Conservation (phyloP, 2,113 vertebrate genomes). For the Amblyopsis rosae region DNA sequence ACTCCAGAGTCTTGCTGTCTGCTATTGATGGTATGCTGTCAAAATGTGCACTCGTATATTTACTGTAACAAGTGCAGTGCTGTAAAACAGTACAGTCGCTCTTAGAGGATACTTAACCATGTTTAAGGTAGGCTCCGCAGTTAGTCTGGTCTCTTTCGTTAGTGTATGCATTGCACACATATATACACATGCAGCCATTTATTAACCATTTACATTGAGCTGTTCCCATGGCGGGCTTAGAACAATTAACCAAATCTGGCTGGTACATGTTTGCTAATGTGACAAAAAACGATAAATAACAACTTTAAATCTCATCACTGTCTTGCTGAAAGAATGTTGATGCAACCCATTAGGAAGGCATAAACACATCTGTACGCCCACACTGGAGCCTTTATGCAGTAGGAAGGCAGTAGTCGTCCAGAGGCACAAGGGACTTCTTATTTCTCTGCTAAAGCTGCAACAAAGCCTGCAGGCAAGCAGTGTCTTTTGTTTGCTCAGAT, state of each 20-base stretch:
- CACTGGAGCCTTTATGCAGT: conserved; percentile 44
- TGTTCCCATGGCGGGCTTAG: conserved; percentile 23
- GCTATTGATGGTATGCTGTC: conserved; percentile 90
- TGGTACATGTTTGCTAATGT: conserved; percentile 54
- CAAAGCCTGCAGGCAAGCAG: conserved; percentile 61
- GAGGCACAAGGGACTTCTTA: conserved; percentile 53
- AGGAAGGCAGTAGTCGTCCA: conserved; percentile 45
- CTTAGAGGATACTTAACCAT: conserved; percentile 17
- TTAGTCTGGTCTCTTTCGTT: conserved; percentile 23
- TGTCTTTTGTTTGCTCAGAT: conserved; percentile 64
- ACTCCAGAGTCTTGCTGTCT: conserved; percentile 93
- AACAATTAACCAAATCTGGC: conserved; percentile 45
- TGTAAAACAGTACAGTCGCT: not conserved
- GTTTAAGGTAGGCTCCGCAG: conserved; percentile 30
- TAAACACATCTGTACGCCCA: conserved; percentile 51
- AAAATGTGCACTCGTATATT: conserved; percentile 1
- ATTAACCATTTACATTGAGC: conserved; percentile 55
- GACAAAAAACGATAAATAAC: conserved; percentile 49
- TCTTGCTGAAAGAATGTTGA: conserved; percentile 50
- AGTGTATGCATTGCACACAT: conserved; percentile 40
- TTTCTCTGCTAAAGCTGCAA: conserved; percentile 49
- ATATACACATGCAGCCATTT: conserved; percentile 40
- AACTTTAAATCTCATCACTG: conserved; percentile 38
- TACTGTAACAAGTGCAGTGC: not conserved
- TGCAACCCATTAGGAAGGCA: conserved; percentile 54